Evolutionary conservation across 2,113 vertebrate genomes (phyloP), one percentile per base, ranked within the genome.

Genomic region (Paracanthobrama guichenoti): DNA sequence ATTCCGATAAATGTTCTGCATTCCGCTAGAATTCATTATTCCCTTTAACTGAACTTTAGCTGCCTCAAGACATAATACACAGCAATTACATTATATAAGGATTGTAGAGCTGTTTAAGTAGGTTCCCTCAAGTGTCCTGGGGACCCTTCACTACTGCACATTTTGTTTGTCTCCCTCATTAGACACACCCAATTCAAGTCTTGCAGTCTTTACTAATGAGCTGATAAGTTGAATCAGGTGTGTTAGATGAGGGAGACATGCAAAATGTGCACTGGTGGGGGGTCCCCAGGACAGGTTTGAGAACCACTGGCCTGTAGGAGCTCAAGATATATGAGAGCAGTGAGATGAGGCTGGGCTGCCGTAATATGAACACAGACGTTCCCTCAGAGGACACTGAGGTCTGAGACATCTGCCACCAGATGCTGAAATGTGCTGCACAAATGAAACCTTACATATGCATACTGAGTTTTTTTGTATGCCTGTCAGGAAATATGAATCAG

Each of bases 331-430:
- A 14, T 24, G 31, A 78, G 75, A 60, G 31, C 20, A 11, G 73
- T 39, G 67, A 42, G 39, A 71, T 72, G 69, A 46, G 18, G 71
- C 71, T 6, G 6, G n/a, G 13, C 69, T 26, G 12, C 71, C 48
- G 35, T 48, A 26, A 26, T 48, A 13, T 48, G n/a, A 73, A 73
- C 71, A 72, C 22, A 72, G 69, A 72, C 39, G 22, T 72, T 55
- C 39, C 67, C 20, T 72, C 69, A 14, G 71, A 48, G n/a, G 71
- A 46, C 69, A 3, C 62, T 20, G 64, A 67, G 13, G 12, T 13
- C 16, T 73, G 22, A 48, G 42, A 6, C 10, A 7, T 73, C 69
- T 46, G 69, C 69, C 69, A 73, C n/a, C 69, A 73, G 42, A 73
- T 9, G 13, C 22, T 69, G 35, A 71, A 71, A 71, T 12, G 35